Evolutionary conservation across 2,113 vertebrate genomes (phyloP).

Genomic region (Erpornis zantholeuca): DNA sequence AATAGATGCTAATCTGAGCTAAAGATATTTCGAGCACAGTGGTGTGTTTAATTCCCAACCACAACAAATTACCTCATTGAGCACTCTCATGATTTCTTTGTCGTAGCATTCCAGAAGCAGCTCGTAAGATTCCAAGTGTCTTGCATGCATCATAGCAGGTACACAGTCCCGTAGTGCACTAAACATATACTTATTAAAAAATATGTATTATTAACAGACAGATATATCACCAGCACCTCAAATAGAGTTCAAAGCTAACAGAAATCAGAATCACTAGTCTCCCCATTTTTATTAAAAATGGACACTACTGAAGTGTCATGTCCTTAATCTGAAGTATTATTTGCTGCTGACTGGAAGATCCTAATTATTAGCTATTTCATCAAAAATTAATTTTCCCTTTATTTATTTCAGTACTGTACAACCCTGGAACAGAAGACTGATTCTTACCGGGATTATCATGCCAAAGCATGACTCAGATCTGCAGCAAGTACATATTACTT

Average conservation of each 20-base stretch:
- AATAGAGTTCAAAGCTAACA: background rate
- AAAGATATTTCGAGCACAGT: background rate
- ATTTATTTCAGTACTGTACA: background rate
- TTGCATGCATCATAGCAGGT: constrained; percentile 88
- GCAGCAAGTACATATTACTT: background rate
- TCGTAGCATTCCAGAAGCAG: constrained; percentile 91
- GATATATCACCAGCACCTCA: background rate
- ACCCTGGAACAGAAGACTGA: background rate
- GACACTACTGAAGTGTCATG: background rate
- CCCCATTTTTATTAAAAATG: background rate
- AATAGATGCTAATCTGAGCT: background rate
- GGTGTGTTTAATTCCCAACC: background rate
- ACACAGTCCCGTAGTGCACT: constrained; percentile 93
- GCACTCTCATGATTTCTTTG: constrained; percentile 92
- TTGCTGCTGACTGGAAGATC: background rate
- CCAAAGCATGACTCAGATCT: background rate
- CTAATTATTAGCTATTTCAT: background rate
- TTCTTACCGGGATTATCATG: background rate
- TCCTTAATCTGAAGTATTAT: background rate
- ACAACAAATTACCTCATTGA: constrained; percentile 84
- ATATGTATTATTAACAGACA: background rate
- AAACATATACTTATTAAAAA: constrained; percentile 91
- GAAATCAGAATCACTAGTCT: background rate
- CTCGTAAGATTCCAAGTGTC: constrained; percentile 89
- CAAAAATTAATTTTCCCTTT: background rate